Evolutionary conservation across 1,140 invertebrate species (phyloP), one percentile per base, ranked within the genome.

Genomic region (Tetragnatha versicolor): DNA sequence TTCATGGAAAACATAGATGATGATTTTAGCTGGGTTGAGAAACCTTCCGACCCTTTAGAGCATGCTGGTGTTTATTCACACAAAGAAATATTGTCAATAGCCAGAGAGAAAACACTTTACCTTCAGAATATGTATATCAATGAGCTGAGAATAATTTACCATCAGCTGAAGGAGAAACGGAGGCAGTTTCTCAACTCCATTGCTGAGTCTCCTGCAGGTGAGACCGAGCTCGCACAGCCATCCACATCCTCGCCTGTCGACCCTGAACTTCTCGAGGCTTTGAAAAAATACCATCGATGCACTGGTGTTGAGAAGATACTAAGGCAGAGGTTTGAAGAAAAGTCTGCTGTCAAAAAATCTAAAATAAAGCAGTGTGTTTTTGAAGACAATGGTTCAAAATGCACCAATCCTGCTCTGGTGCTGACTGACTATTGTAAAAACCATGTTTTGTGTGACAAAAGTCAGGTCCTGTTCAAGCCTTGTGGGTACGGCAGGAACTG

Each of bases 31-130:
- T 73, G 37, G 35, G 37, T 45, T 20, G 53, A 73, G 20, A 73
- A 60, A 20, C 37, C 27, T 75, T 75, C 39, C 80, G 31, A 65
- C 51, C 65, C 33, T 35, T 81, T 22, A 70, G 87, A 85, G 86
- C 92, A 94, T 86, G 93, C 94, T 31, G 93, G 93, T 22, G 91
- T 95, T 1, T 96, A 91, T 83, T 95, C 94, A 1, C 91, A 92
- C 0, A 93, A 96, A 83, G 94, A 97, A 86, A 92, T 93, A 1
- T 91, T 93, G 9, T 88, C 89, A 61, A 91, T 95, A 58, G 90
- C 93, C 1, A 88, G 91, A 80, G 90, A 92, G 68, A 94, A 94
- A 83, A 85, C 97, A 72, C 90, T 91, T 9, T 88, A 91, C 55
- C 86, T 97, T 9, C 94, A 96, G 83, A 89, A 90, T 0, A 87